A percentile compares a stretch with the other conserved stretches of the same genome.
Evolutionary conservation across 2,797 vertebrate species (phyloP).

Genomic region (Phrynocephalus vlangalii): DNA sequence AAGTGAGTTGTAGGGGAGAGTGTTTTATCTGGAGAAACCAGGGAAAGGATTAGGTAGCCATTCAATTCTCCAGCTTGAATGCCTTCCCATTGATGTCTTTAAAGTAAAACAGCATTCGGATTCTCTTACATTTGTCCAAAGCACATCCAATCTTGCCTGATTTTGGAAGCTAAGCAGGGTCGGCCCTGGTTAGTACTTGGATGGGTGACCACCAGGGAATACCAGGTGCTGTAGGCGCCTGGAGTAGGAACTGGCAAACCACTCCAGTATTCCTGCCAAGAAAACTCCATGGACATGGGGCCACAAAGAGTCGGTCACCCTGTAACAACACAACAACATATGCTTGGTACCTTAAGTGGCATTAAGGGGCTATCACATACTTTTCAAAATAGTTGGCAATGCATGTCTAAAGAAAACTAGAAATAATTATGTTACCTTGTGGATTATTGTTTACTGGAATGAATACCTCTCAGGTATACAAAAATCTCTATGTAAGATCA

Average conservation of each 20-base stretch:
- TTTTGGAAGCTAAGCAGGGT: too few species aligned
- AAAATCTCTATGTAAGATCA: slow-evolving; percentile 6
- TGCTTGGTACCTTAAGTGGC: background rate
- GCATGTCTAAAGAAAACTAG: slow-evolving; percentile 50
- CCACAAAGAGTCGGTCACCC: too few species aligned
- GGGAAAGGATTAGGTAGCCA: background rate
- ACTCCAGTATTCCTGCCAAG: too few species aligned
- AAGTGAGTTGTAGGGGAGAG: too few species aligned
- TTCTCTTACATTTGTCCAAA: background rate
- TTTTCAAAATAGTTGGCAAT: slow-evolving; percentile 14
- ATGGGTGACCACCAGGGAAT: too few species aligned
- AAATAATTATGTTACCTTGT: slow-evolving; percentile 41
- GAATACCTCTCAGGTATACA: background rate
- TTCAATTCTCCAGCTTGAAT: background rate
- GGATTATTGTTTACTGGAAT: slow-evolving; percentile 12
- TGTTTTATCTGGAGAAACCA: background rate
- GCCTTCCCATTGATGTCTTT: background rate
- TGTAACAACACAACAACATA: background rate
- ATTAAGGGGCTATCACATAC: background rate
- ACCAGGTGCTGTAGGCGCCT: too few species aligned
- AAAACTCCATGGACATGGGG: too few species aligned
- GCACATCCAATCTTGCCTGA: too few species aligned
- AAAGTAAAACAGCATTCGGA: background rate
- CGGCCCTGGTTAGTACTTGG: too few species aligned
- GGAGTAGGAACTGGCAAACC: too few species aligned